Conservation (phyloP, 2,113 vertebrate species). For the Laticauda colubrina region DNA sequence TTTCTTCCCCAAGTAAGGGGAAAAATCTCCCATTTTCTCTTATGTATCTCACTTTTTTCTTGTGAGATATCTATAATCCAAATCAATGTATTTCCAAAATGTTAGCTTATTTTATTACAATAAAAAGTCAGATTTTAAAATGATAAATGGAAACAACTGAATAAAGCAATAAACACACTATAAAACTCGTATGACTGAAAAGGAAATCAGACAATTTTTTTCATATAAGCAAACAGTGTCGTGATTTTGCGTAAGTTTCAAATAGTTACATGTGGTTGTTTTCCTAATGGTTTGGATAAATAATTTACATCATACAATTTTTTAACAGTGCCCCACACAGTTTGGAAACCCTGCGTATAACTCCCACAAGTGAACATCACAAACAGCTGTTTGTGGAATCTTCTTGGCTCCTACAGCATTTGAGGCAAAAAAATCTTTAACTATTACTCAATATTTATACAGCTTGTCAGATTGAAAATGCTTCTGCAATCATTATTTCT, state of each 20-base stretch:
- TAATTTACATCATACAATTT: slow-evolving; percentile 9
- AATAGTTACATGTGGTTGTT: slow-evolving; percentile 35
- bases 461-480: slow-evolving; percentile 33
- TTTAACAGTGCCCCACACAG: slow-evolving; percentile 38
- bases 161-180: not conserved
- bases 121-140: not conserved
- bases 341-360: slow-evolving; percentile 56
- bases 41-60: not conserved
- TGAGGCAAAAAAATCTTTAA: slow-evolving; percentile 45
- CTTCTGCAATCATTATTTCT: slow-evolving; percentile 35
- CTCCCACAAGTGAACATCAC: slow-evolving; percentile 56
- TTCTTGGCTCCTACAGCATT: slow-evolving; percentile 61
- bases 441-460: slow-evolving; percentile 4
- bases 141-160: not conserved
- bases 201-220: slow-evolving; percentile 53
- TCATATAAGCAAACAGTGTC: slow-evolving; percentile 48
- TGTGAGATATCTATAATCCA: slow-evolving; percentile 14
- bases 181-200: slow-evolving; percentile 20
- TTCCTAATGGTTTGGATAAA: not conserved
- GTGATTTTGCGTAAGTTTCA: slow-evolving; percentile 33
- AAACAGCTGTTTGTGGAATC: slow-evolving; percentile 69
- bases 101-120: slow-evolving; percentile 3
- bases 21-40: not conserved
- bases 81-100: not conserved
- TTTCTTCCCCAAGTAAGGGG: not conserved